Evolutionary conservation across 2,888 invertebrate genomes (phyloP), one percentile per base, ranked within the genome.

Genomic region (Blastobasis adustella): DNA sequence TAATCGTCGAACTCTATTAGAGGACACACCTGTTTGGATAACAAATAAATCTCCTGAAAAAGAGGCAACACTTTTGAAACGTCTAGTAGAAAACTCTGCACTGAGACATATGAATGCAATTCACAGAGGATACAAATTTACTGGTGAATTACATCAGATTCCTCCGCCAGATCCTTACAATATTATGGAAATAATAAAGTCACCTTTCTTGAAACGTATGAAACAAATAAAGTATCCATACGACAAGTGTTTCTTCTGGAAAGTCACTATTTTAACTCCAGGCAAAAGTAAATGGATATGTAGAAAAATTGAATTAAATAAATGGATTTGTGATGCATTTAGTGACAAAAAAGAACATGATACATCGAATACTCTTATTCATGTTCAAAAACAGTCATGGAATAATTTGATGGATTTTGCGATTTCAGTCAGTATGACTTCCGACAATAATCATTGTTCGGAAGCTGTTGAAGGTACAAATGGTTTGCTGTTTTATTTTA

Each of bases 251-350:
- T 73, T 82, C 70, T 71, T 87, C 71, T 93, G 93, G 93, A 93
- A 93, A 77, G 70, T 92, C 40, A 86, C 90, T 5, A 69, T 93
- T 49, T 90, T 91, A 6, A 82, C 91, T 51, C 91, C 92, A 1
- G 82, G 89, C 57, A 61, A 80, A 47, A 69, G 70, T 36, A 83
- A 89, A 65, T 85, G 86, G 72, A 58, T 86, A 10, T 65, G 79
- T 54, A 76, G 70, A 53, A 82, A 83, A 55, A 75, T 90, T 60
- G 75, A 89, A 56, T 65, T 90, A 49, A 80, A 86, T 54, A 85
- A 85, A 58, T 83, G 90, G 76, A 62, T 91, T 51, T 61, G 78
- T 46, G 74, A 83, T 56, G 86, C 83, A 40, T 83, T 91, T 53
- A 75, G 81, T 57, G 87, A 85, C 42, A 76, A 79, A 54, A 73